Evolutionary conservation across 2,888 invertebrate species (phyloP).

Genomic region (Dione vanillae): DNA sequence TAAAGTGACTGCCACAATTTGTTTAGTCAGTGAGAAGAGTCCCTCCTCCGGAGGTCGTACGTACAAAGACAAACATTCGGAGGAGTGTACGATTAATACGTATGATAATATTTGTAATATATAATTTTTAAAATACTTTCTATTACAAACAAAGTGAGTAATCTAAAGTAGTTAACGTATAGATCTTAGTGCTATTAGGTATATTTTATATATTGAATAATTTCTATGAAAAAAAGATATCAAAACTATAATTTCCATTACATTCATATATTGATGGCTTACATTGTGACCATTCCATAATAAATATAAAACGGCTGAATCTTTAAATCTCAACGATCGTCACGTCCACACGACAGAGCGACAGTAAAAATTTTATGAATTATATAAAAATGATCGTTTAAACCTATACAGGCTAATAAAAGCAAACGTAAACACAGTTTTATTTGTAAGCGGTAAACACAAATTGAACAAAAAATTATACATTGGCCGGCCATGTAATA

Average conservation of each 20-base stretch:
- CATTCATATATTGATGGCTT: constrained; percentile 20
- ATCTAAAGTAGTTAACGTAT: background rate
- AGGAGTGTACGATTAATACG: too few species aligned
- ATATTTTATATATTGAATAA: background rate
- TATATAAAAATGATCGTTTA: constrained; percentile 71
- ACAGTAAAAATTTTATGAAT: constrained; percentile 66
- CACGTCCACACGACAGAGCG: constrained; percentile 50
- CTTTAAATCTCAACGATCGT: constrained; percentile 45
- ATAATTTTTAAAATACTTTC: too few species aligned
- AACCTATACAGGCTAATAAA: constrained; percentile 65
- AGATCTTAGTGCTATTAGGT: background rate
- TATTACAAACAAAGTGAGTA: too few species aligned
- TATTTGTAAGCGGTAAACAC: constrained; percentile 71
- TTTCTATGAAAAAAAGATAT: background rate
- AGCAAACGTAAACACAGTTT: constrained; percentile 71
- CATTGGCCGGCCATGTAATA: constrained; percentile 66
- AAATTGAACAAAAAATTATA: constrained; percentile 76
- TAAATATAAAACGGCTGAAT: constrained; percentile 39
- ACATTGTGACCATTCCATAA: constrained; percentile 35
- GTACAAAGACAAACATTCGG: too few species aligned
- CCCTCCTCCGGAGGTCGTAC: too few species aligned
- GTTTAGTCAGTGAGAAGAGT: too few species aligned
- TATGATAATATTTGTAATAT: too few species aligned
- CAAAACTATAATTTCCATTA: background rate
- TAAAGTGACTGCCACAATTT: too few species aligned